phyloP scores from a whole-genome alignment of 2,888 invertebrate species.

The Scelioninae gen. 1 region DNA sequence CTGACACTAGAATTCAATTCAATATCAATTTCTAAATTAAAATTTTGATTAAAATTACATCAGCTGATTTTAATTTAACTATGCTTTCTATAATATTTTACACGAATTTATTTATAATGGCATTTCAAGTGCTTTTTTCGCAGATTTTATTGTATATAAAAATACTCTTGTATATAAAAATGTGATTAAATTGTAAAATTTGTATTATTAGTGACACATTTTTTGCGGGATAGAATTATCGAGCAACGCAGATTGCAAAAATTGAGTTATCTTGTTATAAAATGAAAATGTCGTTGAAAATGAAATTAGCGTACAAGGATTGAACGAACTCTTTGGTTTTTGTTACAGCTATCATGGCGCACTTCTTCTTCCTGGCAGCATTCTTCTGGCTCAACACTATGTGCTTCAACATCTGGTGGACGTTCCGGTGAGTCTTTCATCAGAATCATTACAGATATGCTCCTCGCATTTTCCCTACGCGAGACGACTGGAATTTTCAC shows the following conservation, averaged over 20 bases:
- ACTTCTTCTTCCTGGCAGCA: conserved; percentile 94
- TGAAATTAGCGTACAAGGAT: conserved; percentile 59
- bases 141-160: too few species aligned
- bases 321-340: conserved; percentile 74
- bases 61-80: too few species aligned
- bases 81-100: too few species aligned
- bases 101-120: too few species aligned
- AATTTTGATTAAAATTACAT: too few species aligned
- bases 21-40: too few species aligned
- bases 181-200: too few species aligned
- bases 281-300: conserved; percentile 67
- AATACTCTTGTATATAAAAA: too few species aligned
- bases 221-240: too few species aligned
- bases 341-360: conserved; percentile 91
- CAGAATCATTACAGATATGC: conserved; percentile 61
- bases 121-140: too few species aligned
- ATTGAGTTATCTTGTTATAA: conserved; percentile 62
- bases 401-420: conserved; percentile 98
- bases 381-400: conserved; percentile 97
- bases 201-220: too few species aligned
- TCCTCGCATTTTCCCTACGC: conserved; percentile 57
- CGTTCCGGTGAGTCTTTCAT: conserved; percentile 89
- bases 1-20: too few species aligned
- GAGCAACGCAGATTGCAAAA: conserved; percentile 40
- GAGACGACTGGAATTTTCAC: conserved; percentile 64